Percentiles rank a stretch among this genome's conserved stretches.
phyloP scores from a whole-genome alignment of 2,888 invertebrate genomes.

The Lumbricus terrestris region DNA sequence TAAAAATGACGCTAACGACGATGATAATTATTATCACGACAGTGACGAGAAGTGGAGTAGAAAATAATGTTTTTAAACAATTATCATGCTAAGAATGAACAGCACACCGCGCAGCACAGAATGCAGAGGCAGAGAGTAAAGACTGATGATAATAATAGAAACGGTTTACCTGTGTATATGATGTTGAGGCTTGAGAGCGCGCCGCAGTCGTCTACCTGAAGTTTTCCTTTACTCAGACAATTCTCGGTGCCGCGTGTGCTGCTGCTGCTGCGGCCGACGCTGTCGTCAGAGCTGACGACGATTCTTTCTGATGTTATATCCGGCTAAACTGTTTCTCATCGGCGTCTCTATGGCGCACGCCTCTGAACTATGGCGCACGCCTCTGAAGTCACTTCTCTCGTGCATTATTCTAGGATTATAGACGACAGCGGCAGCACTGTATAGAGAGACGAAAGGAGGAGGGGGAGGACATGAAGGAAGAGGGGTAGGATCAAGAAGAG shows the following conservation, averaged over 20 bases:
- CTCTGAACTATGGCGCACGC: conserved; percentile 4
- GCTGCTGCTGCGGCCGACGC: too few species aligned
- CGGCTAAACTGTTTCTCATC: conserved; percentile 10
- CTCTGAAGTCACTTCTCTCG: not conserved
- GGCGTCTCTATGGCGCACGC: conserved; percentile 8
- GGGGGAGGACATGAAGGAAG: not conserved
- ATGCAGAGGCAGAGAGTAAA: too few species aligned
- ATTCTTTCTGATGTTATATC: not conserved
- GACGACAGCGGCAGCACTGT: not conserved
- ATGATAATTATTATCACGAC: conserved; percentile 8
- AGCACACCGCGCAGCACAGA: too few species aligned
- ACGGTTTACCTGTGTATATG: not conserved
- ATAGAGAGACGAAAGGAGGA: not conserved
- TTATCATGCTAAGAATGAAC: too few species aligned
- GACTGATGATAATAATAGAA: too few species aligned
- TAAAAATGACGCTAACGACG: not conserved
- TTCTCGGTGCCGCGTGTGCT: not conserved
- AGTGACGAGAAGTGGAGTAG: not conserved
- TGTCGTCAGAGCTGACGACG: not conserved
- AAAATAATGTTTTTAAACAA: too few species aligned
- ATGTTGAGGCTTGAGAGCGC: too few species aligned
- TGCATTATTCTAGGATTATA: conserved; percentile 6
- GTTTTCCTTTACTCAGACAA: not conserved
- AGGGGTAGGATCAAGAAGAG: too few species aligned
- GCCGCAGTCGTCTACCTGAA: not conserved